Evolutionary conservation across 2,888 invertebrate genomes (phyloP).

Genomic region (Eupelmus urozonus): DNA sequence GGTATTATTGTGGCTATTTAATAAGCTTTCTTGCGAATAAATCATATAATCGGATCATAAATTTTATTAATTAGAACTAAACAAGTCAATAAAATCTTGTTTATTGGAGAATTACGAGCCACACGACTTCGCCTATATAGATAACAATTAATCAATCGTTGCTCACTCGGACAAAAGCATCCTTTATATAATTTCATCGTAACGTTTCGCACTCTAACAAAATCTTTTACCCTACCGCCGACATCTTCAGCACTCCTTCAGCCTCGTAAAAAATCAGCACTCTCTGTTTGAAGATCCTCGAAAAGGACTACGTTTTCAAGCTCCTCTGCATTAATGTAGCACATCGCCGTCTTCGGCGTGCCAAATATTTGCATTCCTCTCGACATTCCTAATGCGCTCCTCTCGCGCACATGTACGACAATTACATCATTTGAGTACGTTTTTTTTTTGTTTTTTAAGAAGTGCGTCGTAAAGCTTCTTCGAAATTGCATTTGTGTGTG

Average conservation of each 20-base stretch:
- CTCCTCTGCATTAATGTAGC: slow-evolving; percentile 33
- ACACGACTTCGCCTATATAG: no score
- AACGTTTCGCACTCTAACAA: no score
- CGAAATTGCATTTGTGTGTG: background rate
- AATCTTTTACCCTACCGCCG: no score
- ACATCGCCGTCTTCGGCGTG: background rate
- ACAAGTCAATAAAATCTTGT: background rate
- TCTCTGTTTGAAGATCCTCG: slow-evolving; percentile 29
- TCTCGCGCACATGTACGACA: background rate
- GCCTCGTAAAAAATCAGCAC: no score
- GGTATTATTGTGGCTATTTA: background rate
- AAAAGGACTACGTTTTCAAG: slow-evolving; percentile 17
- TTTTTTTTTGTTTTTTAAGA: no score
- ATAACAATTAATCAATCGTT: no score
- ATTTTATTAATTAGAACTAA: background rate
- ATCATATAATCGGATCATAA: background rate
- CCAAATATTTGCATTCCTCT: slow-evolving; percentile 52
- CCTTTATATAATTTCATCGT: no score
- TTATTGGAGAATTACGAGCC: no score
- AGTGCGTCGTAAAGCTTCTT: no score
- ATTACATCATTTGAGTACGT: slow-evolving; percentile 34
- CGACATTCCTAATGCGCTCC: slow-evolving; percentile 14
- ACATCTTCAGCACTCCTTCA: no score
- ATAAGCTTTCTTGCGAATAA: background rate
- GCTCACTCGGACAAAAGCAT: no score